Base-by-base conservation (phyloP, 2,888 invertebrate genomes). In the Coleophora deauratella region DNA sequence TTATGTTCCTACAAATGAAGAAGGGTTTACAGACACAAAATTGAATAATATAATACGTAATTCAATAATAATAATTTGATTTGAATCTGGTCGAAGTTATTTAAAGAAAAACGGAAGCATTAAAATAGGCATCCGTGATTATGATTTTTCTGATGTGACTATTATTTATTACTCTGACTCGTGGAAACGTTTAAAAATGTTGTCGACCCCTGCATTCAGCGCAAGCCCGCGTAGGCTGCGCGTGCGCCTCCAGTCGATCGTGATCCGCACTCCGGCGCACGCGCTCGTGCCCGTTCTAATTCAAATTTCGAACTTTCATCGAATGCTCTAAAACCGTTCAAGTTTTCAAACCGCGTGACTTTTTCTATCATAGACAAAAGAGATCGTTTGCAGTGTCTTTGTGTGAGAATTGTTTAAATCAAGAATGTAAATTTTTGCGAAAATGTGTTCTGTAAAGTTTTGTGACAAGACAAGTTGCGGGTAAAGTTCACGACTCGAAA, bases 171-270 rank as follows among this genome's bases (percentile, higher is more conserved):
- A n/a, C n/a, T 21, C 21, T 21, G 21, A 21, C 21, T 21, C 21
- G 6, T 3, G 21, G 21, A 21, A 21, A 21, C 21, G 3, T 3
- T 59, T n/a, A 4, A 10, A 31, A 70, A 80, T 70, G 56, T 80
- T 81, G 54, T 1, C 44, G 4, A 50, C 50, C 41, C 57, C 76
- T 70, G 67, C 45, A 46, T 59, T 61, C 54, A 61, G 60, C 64
- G 56, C 62, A 59, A 66, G 64, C 59, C 63, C 60, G 65, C 47
- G 65, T 59, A 45, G 64, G 66, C 48, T 75, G 81, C 82, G 82
- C 79, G 62, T 66, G 79, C 76, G 79, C 64, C 62, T 57, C 65
- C 81, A 82, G 82, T 82, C 76, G 69, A 63, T 72, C 75, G 79
- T 71, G 77, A 60, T 64, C 72, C 21, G 60, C 60, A 64, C 70